Percentiles rank a stretch among this genome's conserved stretches.
These are phyloP conservation scores for Agrotis ipsilon DNA, from an alignment of 2,888 invertebrate species.

Conservation along the genomic window DNA sequence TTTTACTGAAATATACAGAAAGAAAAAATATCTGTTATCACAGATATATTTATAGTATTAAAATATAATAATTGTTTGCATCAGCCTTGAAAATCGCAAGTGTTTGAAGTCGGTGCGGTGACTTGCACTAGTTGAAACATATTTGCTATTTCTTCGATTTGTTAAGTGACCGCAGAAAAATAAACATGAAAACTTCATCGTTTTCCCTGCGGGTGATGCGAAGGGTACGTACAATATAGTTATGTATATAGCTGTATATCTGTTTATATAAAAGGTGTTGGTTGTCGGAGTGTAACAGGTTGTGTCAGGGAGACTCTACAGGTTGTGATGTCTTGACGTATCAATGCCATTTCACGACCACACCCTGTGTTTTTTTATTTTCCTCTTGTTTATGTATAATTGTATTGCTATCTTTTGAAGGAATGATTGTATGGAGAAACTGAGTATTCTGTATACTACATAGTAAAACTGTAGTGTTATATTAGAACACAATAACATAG, in stretches of 20 bases:
- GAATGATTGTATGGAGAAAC: not conserved
- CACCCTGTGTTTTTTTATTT: slow-evolving; percentile 75
- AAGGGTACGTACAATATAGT: slow-evolving; percentile 91
- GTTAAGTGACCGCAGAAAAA: slow-evolving; percentile 73
- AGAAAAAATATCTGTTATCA: slow-evolving; percentile 37
- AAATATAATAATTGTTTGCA: slow-evolving; percentile 45
- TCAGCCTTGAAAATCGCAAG: slow-evolving; percentile 61
- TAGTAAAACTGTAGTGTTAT: not conserved
- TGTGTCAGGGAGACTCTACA: slow-evolving; percentile 77
- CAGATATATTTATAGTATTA: slow-evolving; percentile 52
- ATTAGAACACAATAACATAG: too few species aligned
- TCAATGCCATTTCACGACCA: slow-evolving; percentile 76
- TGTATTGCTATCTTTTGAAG: not conserved
- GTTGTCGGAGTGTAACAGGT: slow-evolving; percentile 75
- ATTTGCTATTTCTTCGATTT: slow-evolving; percentile 59
- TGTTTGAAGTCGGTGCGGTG: slow-evolving; percentile 60
- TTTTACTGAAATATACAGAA: slow-evolving; percentile 56
- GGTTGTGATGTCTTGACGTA: slow-evolving; percentile 77
- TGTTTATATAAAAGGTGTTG: slow-evolving; percentile 43
- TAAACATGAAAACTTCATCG: slow-evolving; percentile 95
- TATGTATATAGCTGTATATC: slow-evolving; percentile 34
- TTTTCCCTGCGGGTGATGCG: slow-evolving; percentile 95
- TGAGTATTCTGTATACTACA: not conserved
- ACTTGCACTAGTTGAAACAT: slow-evolving; percentile 45
- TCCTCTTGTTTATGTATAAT: not conserved